These are phyloP conservation scores for Meles meles DNA, from an alignment of 2,113 vertebrate species.

Conservation along the genomic window DNA sequence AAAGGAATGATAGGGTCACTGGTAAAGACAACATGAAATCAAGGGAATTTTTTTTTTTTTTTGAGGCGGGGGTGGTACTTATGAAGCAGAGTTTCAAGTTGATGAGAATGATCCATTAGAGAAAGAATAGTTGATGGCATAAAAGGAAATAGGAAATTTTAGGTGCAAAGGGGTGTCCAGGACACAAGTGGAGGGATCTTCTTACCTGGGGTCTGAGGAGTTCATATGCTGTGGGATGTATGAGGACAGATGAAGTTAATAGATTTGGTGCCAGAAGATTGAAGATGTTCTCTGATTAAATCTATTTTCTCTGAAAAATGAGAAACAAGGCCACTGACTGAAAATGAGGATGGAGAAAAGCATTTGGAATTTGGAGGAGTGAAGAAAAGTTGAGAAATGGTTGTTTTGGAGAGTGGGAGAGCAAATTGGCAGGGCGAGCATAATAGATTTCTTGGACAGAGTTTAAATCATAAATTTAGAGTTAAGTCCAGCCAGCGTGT, in stretches of 20 bases:
- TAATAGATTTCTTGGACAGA: not conserved
- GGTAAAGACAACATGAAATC: not conserved
- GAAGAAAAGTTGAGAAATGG: not conserved
- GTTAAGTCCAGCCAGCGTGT: not conserved
- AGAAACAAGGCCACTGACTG: not conserved
- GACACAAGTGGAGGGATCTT: not conserved
- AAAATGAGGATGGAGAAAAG: not conserved
- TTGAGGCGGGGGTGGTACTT: not conserved
- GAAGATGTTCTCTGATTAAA: not conserved
- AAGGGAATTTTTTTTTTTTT: not conserved
- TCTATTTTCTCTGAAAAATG: constrained; percentile 22
- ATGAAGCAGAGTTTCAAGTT: not conserved
- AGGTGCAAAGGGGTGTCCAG: not conserved
- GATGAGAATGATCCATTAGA: not conserved
- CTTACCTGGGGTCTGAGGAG: not conserved
- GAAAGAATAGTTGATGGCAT: not conserved
- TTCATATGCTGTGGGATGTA: not conserved
- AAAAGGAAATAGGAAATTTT: not conserved
- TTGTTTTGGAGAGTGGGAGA: not conserved
- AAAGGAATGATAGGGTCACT: not conserved
- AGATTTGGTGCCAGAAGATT: not conserved
- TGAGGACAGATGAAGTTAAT: not conserved
- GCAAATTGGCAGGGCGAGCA: not conserved
- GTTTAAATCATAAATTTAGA: constrained; percentile 8
- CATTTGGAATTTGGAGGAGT: not conserved